A percentile compares a stretch with the other conserved stretches of the same genome.
Conservation (phyloP, 2,888 invertebrate species). For the Ophioninae sp. region DNA sequence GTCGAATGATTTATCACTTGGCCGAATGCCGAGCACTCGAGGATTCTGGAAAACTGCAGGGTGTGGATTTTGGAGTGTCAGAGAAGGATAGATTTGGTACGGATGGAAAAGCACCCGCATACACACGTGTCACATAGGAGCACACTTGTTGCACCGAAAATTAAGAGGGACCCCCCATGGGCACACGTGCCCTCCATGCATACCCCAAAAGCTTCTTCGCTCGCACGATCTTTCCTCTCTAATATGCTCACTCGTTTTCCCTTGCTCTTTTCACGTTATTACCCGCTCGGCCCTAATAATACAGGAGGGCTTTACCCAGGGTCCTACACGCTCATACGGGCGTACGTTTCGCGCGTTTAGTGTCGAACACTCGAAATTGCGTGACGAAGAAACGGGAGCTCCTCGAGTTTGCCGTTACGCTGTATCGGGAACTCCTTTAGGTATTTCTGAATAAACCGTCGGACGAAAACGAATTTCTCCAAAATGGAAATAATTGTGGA, state of each 20-base stretch:
- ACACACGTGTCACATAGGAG: conserved; percentile 70
- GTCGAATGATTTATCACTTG: conserved; percentile 68
- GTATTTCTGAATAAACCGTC: background rate
- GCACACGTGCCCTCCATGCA: conserved; percentile 76
- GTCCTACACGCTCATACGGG: conserved; percentile 26
- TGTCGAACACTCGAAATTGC: conserved; percentile 32
- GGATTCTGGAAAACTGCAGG: conserved; percentile 48
- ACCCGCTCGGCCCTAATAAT: conserved; percentile 49
- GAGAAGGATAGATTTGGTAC: conserved; percentile 29
- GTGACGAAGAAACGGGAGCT: conserved; percentile 38
- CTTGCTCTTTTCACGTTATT: conserved; percentile 49
- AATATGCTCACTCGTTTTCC: conserved; percentile 35
- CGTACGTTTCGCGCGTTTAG: conserved; percentile 30
- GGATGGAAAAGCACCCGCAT: conserved; percentile 44
- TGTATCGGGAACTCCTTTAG: conserved; percentile 30
- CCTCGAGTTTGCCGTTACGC: conserved; percentile 11
- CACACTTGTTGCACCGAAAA: conserved; percentile 78
- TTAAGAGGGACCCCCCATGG: conserved; percentile 74
- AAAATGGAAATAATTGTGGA: background rate
- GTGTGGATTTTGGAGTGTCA: conserved; percentile 1
- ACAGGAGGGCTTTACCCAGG: conserved; percentile 7
- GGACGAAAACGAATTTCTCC: background rate
- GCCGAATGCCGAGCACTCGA: conserved; percentile 43
- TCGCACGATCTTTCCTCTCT: conserved; percentile 30
- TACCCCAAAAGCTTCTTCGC: conserved; percentile 51